These are phyloP conservation scores for Seira musarum DNA, from an alignment of 2,888 invertebrate genomes.

Conservation along the genomic window DNA sequence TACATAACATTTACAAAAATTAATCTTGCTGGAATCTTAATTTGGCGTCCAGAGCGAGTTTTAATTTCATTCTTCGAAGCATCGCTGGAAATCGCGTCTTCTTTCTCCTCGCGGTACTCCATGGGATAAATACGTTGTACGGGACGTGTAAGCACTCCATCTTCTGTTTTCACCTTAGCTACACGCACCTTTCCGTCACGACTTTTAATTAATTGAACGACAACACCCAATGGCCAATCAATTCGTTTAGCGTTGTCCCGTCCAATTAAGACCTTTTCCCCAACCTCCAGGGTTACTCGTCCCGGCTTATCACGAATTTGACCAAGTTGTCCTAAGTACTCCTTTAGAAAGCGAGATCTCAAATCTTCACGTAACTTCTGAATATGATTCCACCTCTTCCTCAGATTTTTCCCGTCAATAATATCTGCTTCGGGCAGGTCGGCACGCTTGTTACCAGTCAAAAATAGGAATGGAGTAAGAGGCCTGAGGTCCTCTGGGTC, in stretches of 20 bases:
- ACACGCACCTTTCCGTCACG: not conserved
- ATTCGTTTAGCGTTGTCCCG: not conserved
- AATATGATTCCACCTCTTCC: constrained; percentile 12
- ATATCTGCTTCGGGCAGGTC: too few relatives aligned
- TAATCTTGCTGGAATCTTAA: too few relatives aligned
- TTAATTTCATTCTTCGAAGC: too few relatives aligned
- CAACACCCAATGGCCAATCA: not conserved
- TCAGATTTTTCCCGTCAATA: too few relatives aligned
- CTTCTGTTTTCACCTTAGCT: not conserved
- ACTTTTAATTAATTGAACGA: not conserved
- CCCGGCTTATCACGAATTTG: too few relatives aligned
- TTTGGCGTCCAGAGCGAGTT: too few relatives aligned
- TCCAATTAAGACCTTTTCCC: not conserved
- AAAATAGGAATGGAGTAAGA: not conserved
- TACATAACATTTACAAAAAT: too few relatives aligned
- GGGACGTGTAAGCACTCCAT: not conserved
- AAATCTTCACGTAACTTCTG: not conserved
- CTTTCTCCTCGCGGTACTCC: too few relatives aligned
- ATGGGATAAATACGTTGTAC: not conserved
- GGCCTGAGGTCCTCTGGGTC: too few relatives aligned
- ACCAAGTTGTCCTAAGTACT: not conserved
- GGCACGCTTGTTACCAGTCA: not conserved
- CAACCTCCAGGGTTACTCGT: not conserved
- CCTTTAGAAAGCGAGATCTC: not conserved
- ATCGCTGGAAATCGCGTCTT: too few relatives aligned